These are phyloP conservation scores for Eupristina koningsbergeri DNA, from an alignment of 1,140 invertebrate species.

Conservation along the genomic window DNA sequence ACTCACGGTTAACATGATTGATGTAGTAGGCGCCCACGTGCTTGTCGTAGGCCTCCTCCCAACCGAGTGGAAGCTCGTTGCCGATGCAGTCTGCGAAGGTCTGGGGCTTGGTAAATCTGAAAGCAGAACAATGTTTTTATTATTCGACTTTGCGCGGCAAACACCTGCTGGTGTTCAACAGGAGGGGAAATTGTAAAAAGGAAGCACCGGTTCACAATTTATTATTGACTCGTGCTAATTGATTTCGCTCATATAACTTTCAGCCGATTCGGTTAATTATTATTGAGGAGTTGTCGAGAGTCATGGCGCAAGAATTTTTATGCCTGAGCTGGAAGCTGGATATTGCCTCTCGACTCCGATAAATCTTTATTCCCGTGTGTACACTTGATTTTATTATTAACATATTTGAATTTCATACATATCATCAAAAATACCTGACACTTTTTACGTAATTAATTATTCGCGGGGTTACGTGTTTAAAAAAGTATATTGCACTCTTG, in stretches of 20 bases:
- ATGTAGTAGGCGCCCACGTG: constrained; percentile 96
- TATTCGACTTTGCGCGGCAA: not conserved
- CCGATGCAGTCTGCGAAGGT: constrained; percentile 98
- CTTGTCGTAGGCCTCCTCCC: constrained; percentile 95
- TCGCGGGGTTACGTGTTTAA: too few species aligned
- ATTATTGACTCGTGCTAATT: not conserved
- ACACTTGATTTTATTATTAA: too few species aligned
- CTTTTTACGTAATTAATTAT: too few species aligned
- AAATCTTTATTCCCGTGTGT: too few species aligned
- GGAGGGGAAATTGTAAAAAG: not conserved
- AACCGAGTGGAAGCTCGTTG: constrained; percentile 95
- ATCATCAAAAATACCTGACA: too few species aligned
- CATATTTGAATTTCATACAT: too few species aligned
- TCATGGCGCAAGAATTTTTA: too few species aligned
- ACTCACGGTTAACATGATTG: constrained; percentile 96
- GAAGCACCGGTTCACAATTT: not conserved
- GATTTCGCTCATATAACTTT: not conserved
- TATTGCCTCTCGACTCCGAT: too few species aligned
- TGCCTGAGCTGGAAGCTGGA: too few species aligned
- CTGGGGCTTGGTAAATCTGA: constrained; percentile 95
- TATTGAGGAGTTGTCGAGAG: too few species aligned
- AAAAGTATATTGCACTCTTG: too few species aligned
- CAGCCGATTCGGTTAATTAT: too few species aligned
- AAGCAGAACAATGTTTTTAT: constrained; percentile 69
- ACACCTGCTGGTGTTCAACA: not conserved